Base-by-base conservation (phyloP, 37 sponge, comb jelly and placozoan species). In the Ianthella basta region DNA sequence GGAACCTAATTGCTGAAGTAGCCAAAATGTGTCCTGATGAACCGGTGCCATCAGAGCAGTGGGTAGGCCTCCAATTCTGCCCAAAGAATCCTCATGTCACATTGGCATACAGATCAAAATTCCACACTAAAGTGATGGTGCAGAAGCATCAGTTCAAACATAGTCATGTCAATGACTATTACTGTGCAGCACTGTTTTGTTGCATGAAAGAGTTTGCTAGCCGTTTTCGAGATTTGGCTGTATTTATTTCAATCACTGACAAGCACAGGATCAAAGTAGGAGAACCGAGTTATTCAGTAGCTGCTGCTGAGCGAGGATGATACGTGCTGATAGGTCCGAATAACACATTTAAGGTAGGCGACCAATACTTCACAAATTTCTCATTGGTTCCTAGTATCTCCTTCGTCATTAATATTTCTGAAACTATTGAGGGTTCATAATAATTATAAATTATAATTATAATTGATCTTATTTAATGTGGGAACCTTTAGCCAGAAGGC, bases 231-330 rank as follows among this genome's bases (percentile, higher is more conserved):
- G 34, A 78, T 15, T 78, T 36, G 16, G 38, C 80, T 12, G 34
- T 41, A 14, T 78, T 78, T 24, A 41, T 78, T 25, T 86, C 41
- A 2, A 16, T 86, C 29, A 84, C 86, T 60, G 82, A 92, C 64
- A 92, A 92, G 37, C 86, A 92, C 80, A 33, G 37, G n/a, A 37
- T 88, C 8, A 92, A 92, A 55, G 72, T 92, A n/a, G 89, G 92
- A 6, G 89, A 88, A 35, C 92, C 92, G 0, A 69, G 67, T 16
- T 88, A 57, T 40, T 89, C 89, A 14, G 86, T 92, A 36, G 92
- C 89, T 27, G 86, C 89, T 19, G 87, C 72, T 65, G 89, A 92
- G 32, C 59, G 92, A 55, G 89, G 86, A 10, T 60, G 69, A 65
- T n/a, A 33, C 0, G 85, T 88, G 24, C 65, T 91, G n/a, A 83